phyloP scores from a whole-genome alignment of 2,113 vertebrate genomes.

The Hippocampus zosterae region DNA sequence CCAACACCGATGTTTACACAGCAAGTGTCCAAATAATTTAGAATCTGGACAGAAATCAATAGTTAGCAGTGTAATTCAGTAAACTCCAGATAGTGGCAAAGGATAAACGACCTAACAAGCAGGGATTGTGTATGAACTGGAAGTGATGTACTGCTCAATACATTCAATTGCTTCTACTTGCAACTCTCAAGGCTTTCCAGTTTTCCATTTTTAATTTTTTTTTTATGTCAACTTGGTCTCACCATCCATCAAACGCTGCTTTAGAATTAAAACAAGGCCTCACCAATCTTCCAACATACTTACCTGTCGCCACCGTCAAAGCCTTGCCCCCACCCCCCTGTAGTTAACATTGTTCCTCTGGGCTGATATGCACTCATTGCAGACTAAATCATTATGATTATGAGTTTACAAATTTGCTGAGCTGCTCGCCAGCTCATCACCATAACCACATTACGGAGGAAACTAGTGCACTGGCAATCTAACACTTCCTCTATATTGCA shows the following conservation, averaged over 20 bases:
- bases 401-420: conserved; percentile 72
- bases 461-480: conserved; percentile 69
- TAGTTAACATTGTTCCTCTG: conserved; percentile 54
- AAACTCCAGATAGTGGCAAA: conserved; percentile 50
- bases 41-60: conserved; percentile 61
- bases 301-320: conserved; percentile 43
- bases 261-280: conserved; percentile 31
- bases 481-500: conserved; percentile 58
- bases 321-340: conserved; percentile 38
- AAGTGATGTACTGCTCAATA: conserved; percentile 33
- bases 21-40: conserved; percentile 63
- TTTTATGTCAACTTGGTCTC: conserved; percentile 17
- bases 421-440: conserved; percentile 65
- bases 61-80: conserved; percentile 55
- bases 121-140: conserved; percentile 14
- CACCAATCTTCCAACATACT: conserved; percentile 25
- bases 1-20: conserved; percentile 49
- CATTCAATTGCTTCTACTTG: conserved; percentile 19
- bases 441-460: conserved; percentile 69
- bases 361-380: conserved; percentile 62
- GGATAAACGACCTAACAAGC: conserved; percentile 41
- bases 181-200: neutral
- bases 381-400: conserved; percentile 70
- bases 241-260: conserved; percentile 34
- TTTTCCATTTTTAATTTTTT: conserved; percentile 5